Conservation (phyloP, 2,797 vertebrate genomes). For the Monodelphis domestica region DNA sequence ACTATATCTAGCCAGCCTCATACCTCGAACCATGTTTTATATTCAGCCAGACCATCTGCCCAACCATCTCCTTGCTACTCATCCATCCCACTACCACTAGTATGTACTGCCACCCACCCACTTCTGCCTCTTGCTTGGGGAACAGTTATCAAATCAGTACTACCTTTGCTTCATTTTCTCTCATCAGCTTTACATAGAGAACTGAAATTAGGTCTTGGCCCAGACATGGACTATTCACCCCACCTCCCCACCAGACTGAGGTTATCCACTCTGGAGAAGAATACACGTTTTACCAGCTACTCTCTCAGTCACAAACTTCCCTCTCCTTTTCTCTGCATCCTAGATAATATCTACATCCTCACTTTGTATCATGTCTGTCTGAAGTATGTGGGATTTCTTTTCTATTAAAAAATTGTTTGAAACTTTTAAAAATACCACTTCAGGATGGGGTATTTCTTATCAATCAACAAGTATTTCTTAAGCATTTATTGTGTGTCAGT, state of each 20-base stretch:
- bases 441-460: not conserved
- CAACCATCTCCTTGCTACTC: not conserved
- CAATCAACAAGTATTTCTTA: not conserved
- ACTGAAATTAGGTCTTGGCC: not conserved
- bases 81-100: not conserved
- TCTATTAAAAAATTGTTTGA: not conserved
- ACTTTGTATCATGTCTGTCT: not conserved
- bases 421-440: not conserved
- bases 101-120: not conserved
- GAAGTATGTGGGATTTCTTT: not conserved
- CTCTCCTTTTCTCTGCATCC: no score
- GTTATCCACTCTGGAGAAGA: not conserved
- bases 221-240: not conserved
- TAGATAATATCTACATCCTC: not conserved
- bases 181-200: not conserved
- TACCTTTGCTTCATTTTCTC: not conserved
- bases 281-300: not conserved
- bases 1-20: no score
- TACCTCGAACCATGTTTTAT: not conserved
- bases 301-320: no score
- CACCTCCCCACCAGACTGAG: not conserved
- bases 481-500: not conserved
- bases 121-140: not conserved
- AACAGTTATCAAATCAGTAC: not conserved
- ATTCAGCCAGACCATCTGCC: not conserved